Percentiles rank a stretch among this genome's conserved stretches.
Evolutionary conservation across 2,113 vertebrate genomes (phyloP).

Genomic region (Spheniscus mendiculus): DNA sequence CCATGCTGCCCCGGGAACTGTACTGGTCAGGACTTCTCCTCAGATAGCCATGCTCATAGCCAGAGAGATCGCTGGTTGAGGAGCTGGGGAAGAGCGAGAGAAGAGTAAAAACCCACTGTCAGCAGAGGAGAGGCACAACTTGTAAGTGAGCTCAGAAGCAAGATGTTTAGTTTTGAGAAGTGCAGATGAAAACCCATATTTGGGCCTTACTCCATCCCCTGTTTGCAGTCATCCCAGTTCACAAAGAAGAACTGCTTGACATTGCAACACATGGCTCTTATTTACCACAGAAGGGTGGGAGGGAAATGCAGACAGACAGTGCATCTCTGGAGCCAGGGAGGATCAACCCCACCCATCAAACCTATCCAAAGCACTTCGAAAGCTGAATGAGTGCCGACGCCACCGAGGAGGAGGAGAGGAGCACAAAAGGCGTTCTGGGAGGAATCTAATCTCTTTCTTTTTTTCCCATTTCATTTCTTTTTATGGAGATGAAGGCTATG

Average conservation of each 20-base stretch:
- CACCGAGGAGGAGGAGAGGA: not conserved
- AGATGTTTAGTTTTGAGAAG: slow-evolving; percentile 74
- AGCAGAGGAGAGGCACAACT: slow-evolving; percentile 37
- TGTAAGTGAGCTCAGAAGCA: slow-evolving; percentile 70
- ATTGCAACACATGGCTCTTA: slow-evolving; percentile 69
- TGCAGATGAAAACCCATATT: slow-evolving; percentile 73
- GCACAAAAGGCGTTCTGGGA: not conserved
- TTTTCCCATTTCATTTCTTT: slow-evolving; percentile 74
- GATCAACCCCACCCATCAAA: slow-evolving; percentile 27
- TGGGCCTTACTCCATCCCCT: slow-evolving; percentile 68
- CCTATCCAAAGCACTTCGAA: slow-evolving; percentile 36
- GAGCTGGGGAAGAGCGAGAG: slow-evolving; percentile 76
- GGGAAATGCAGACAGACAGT: not conserved
- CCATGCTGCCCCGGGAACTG: slow-evolving; percentile 96
- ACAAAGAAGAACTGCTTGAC: slow-evolving; percentile 56
- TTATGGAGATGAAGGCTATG: slow-evolving; percentile 75
- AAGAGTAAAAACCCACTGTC: slow-evolving; percentile 24
- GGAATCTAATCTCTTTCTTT: slow-evolving; percentile 29
- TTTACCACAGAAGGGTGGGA: slow-evolving; percentile 49
- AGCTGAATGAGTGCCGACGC: not conserved
- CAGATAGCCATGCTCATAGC: slow-evolving; percentile 84
- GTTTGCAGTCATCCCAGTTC: slow-evolving; percentile 68
- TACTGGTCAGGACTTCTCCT: slow-evolving; percentile 93
- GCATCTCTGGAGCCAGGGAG: slow-evolving; percentile 29
- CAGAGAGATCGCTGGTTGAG: slow-evolving; percentile 88